Base-by-base conservation (phyloP, 2,888 invertebrate genomes). In the Rhagonycha fulva region DNA sequence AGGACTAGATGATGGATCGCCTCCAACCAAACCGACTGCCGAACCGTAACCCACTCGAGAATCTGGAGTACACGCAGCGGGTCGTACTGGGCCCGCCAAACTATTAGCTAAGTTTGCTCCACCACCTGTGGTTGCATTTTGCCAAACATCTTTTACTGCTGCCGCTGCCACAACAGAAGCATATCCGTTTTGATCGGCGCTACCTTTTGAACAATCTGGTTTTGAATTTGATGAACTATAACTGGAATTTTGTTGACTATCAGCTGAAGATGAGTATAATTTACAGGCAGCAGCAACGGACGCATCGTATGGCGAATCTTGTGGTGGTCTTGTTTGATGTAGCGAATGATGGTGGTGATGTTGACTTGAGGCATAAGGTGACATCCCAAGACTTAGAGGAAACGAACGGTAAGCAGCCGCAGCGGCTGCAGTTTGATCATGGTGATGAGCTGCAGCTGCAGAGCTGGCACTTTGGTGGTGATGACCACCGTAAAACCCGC, bases 401-500 rank as follows among this genome's bases (percentile, higher is more conserved):
- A 96, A 96, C 80, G 96, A 94, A 86, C 96, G 91, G 88, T 96
- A 95, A 32, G 91, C 91, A 63, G 93, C 93, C 71, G 92, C 92
- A 70, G 92, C 90, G 70, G 93, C 90, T 81, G 93, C 90, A 88
- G 95, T 93, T 83, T 96, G 95, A 84, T 93, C 93, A 81, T 92
- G 91, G 80, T 91, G 91, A 78, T 92, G 90, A 66, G 89, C 89
- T 70, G 90, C 89, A 81, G 90, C 84, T 84, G 92, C 89, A 88
- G 91, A 89, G 77, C 93, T 91, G 82, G 93, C 91, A 79, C 92
- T 91, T 90, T 96, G 94, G 90, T 96, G 94, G 87, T 96, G 96
- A 89, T 96, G 96, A 85, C 94, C 92, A 86, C 96, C 96, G 91
- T 97, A 97, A 91, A 97, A 97, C 89, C 96, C 96, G 89, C 95